Evolutionary conservation across 2,797 vertebrate genomes (phyloP), one percentile per base, ranked within the genome.

Genomic region (Nyctibius grandis): DNA sequence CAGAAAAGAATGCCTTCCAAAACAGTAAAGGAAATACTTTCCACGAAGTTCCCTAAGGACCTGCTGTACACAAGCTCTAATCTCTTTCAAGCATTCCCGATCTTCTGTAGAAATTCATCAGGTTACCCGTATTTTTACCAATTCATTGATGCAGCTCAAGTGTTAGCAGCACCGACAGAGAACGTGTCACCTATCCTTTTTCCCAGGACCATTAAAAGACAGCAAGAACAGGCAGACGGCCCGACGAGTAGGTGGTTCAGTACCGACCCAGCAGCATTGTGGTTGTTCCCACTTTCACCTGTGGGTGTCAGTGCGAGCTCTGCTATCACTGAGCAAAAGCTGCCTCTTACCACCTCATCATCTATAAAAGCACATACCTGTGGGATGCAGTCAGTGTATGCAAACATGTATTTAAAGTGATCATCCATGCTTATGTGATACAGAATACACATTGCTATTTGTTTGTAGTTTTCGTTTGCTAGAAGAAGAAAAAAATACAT

Each of bases 361-460:
- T 7, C 61, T 11, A 36, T 17, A 33, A 59, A 69, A 38, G 33
- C 11, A 92, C 98, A 61, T 98, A 99, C 99, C 98, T 99, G 99
- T 31, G 99, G 99, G 97, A 99, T 99, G 94, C 99, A 99, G 97
- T 99, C 99, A 6, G 99, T 99, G 96, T 99, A 98, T 3, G 99
- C 98, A 97, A 99, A 99, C 99, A 99, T 98, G 56, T 99, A 98
- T 96, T 99, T 99, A 97, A 98, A 99, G 91, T 98, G 98, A 96
- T 99, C 99, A 72, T 98, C 99, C 98, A 99, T 98, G 97, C 98
- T 99, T 98, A 99, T 99, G 97, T 99, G 99, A 97, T 99, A 99
- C 90, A 99, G 98, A 96, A 99, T 98, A 96, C 99, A 99, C 98
- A 99, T 98, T 59, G 99, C 98, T 92, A 99, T 98, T 97, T 99